Evolutionary conservation across 2,797 vertebrate species (phyloP).

Genomic region (Phoeniculus purpureus): DNA sequence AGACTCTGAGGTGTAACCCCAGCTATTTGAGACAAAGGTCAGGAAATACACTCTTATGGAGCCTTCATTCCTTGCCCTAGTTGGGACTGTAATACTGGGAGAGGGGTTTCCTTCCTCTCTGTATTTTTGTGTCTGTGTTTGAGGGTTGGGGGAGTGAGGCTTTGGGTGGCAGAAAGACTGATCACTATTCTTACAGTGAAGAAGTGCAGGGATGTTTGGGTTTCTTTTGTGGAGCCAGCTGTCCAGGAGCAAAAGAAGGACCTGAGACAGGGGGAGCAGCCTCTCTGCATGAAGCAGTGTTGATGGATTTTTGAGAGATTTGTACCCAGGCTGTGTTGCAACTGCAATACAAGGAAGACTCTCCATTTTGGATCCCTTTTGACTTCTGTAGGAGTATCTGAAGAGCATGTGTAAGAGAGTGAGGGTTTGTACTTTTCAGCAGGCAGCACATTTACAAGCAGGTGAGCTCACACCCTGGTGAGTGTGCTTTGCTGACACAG

Average conservation of each 20-base stretch:
- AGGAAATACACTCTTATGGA: background rate
- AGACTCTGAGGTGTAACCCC: background rate
- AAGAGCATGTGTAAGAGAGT: background rate
- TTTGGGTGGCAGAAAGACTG: background rate
- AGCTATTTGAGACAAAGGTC: constrained; percentile 1
- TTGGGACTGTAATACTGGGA: background rate
- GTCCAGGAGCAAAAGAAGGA: background rate
- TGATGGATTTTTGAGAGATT: background rate
- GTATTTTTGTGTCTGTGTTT: background rate
- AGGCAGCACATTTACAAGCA: background rate
- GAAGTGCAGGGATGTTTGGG: background rate
- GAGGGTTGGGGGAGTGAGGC: background rate
- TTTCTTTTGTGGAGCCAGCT: background rate
- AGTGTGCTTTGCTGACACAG: background rate
- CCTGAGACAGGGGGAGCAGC: background rate
- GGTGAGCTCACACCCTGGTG: background rate
- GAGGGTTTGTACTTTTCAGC: background rate
- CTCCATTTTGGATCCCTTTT: background rate
- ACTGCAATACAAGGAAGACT: background rate
- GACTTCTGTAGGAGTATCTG: background rate
- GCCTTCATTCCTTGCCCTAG: background rate
- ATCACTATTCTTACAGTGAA: background rate
- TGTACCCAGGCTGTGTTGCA: background rate
- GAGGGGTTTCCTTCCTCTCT: background rate
- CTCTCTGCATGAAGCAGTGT: background rate